These are phyloP conservation scores for Gyps fulvus DNA, from an alignment of 2,113 vertebrate genomes.

Conservation along the genomic window DNA sequence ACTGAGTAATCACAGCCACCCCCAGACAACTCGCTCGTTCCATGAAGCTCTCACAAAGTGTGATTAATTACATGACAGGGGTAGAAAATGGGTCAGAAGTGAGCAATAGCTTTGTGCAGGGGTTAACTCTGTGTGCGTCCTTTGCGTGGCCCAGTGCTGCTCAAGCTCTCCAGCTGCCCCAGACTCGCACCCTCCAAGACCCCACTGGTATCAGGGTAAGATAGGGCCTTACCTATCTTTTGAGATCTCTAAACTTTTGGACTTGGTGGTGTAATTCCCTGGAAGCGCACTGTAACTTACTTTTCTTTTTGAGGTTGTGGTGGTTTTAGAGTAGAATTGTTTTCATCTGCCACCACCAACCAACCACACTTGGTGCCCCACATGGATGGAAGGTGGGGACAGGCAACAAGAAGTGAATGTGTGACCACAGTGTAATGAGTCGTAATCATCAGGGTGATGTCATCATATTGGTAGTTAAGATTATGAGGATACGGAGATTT, in stretches of 20 bases:
- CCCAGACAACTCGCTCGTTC: not conserved
- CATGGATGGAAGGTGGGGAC: not conserved
- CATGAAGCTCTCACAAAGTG: not conserved
- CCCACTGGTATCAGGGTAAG: rapidly evolving
- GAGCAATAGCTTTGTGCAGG: not conserved
- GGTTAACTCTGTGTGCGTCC: not conserved
- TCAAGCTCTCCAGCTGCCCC: not conserved
- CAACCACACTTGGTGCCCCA: not conserved
- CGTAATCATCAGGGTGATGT: not conserved
- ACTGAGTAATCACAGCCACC: not conserved
- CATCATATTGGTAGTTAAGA: not conserved
- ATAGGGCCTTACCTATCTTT: not conserved
- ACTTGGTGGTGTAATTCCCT: not conserved
- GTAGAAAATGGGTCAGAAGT: not conserved
- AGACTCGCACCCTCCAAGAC: not conserved
- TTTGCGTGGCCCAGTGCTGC: not conserved
- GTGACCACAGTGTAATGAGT: not conserved
- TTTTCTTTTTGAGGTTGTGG: not conserved
- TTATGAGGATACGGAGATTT: not conserved
- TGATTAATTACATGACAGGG: not conserved
- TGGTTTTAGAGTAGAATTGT: not conserved
- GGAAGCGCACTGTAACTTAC: not conserved
- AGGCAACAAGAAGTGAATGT: not conserved
- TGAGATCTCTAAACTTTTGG: not conserved
- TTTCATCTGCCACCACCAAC: not conserved